These are phyloP conservation scores for Orthonychiurus folsomi DNA, from an alignment of 2,888 invertebrate species.

Conservation along the genomic window DNA sequence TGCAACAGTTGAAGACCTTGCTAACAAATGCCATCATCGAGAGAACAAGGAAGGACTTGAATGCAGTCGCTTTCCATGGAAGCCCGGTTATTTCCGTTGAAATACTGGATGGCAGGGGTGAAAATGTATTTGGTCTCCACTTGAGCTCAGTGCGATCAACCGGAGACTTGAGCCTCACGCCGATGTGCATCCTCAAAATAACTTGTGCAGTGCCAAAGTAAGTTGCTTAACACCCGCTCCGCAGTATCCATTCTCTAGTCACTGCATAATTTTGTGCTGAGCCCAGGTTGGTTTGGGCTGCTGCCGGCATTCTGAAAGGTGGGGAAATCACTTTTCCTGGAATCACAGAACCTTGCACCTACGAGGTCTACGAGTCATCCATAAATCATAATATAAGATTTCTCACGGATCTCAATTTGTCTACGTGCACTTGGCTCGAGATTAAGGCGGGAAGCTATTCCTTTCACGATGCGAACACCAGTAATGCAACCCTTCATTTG, in stretches of 20 bases:
- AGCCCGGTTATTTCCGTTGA: no score
- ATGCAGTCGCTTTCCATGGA: no score
- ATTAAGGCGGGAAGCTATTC: conserved; percentile 17
- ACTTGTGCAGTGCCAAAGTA: conserved; percentile 25
- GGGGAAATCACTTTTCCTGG: conserved; percentile 15
- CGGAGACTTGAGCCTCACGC: no score
- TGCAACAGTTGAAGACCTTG: conserved; percentile 9
- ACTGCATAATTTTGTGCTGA: neutral
- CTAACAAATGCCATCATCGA: conserved; percentile 18
- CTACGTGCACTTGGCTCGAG: conserved; percentile 28
- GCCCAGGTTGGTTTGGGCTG: conserved; percentile 21
- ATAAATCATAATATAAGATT: conserved; percentile 30
- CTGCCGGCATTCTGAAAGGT: conserved; percentile 18
- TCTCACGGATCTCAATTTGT: conserved; percentile 25
- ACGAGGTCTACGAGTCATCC: conserved; percentile 24
- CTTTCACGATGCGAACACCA: conserved; percentile 3
- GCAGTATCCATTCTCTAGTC: neutral
- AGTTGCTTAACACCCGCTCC: neutral
- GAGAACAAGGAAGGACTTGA: conserved; percentile 16
- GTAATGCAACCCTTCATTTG: no score
- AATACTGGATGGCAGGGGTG: no score
- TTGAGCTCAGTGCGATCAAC: neutral
- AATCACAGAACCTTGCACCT: conserved; percentile 18
- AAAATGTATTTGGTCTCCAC: no score
- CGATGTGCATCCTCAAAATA: conserved; percentile 28